Percentiles rank a stretch among this genome's conserved stretches.
phyloP scores from a whole-genome alignment of 2,888 invertebrate genomes.

The Heliconius charithonia region DNA sequence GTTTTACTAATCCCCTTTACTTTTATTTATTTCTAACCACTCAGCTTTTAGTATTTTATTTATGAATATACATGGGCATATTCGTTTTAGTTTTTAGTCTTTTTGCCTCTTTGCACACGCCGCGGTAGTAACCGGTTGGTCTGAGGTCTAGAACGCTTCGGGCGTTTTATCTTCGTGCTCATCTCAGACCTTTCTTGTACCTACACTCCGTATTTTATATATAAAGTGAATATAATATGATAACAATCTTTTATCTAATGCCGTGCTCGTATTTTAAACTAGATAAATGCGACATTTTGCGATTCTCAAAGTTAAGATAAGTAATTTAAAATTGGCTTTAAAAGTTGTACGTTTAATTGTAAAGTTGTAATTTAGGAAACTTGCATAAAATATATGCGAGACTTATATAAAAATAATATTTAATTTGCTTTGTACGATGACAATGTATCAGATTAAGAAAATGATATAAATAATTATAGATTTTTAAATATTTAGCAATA shows the following conservation, averaged over 20 bases:
- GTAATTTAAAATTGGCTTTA: background rate
- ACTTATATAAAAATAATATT: too few relatives aligned
- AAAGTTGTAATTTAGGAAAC: too few relatives aligned
- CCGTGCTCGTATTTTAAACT: conserved; percentile 33
- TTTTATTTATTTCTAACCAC: conserved; percentile 66
- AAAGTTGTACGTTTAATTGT: too few relatives aligned
- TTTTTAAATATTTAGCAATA: background rate
- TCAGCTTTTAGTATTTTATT: conserved; percentile 62
- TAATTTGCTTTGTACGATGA: too few relatives aligned
- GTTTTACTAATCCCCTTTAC: conserved; percentile 66
- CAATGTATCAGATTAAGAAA: too few relatives aligned
- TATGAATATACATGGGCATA: conserved; percentile 64
- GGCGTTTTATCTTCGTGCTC: conserved; percentile 31
- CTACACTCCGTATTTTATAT: conserved; percentile 21
- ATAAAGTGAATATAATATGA: conserved; percentile 30
- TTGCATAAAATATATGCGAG: too few relatives aligned
- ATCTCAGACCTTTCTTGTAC: conserved; percentile 30
- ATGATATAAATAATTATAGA: too few relatives aligned
- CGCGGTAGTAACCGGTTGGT: conserved; percentile 37
- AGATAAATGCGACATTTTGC: conserved; percentile 20
- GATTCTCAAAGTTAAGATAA: background rate
- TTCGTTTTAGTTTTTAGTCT: conserved; percentile 47
- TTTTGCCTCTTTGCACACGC: conserved; percentile 31
- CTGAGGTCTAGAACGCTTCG: conserved; percentile 38
- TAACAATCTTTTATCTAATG: conserved; percentile 34